Conservation (phyloP, 2,888 invertebrate species). For the Romanomermis culicivorax region DNA sequence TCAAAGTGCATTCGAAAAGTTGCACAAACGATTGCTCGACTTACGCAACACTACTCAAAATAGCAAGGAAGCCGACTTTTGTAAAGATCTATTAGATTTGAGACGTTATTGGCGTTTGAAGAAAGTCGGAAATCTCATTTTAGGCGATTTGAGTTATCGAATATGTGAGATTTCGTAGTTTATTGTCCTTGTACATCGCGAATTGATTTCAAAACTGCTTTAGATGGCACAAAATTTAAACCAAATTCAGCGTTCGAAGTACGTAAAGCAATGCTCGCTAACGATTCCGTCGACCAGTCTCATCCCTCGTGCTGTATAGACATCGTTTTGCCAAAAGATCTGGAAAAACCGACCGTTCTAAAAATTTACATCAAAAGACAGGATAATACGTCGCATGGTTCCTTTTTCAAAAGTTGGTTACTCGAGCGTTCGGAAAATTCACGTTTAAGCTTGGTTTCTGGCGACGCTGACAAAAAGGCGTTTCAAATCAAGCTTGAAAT, state of each 20-base stretch:
- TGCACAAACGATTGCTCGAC: background rate
- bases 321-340: constrained; percentile 6
- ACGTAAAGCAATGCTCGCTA: background rate
- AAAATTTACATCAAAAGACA: background rate
- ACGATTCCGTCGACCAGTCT: background rate
- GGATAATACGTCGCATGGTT: background rate
- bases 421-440: too few species aligned
- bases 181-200: background rate
- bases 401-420: background rate
- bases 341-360: background rate
- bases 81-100: constrained; percentile 4
- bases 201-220: background rate
- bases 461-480: too few species aligned
- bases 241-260: constrained; percentile 9
- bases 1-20: background rate
- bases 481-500: too few species aligned
- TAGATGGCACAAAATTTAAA: constrained; percentile 2
- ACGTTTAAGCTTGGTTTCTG: too few species aligned
- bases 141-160: constrained; percentile 7
- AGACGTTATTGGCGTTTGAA: constrained; percentile 6
- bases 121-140: constrained; percentile 4
- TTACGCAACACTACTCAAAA: background rate
- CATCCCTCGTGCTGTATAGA: background rate
- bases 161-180: constrained; percentile 5
- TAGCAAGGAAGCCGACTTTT: background rate